Base-by-base conservation (phyloP, 2,113 vertebrate genomes). In the Pongo abelii region DNA sequence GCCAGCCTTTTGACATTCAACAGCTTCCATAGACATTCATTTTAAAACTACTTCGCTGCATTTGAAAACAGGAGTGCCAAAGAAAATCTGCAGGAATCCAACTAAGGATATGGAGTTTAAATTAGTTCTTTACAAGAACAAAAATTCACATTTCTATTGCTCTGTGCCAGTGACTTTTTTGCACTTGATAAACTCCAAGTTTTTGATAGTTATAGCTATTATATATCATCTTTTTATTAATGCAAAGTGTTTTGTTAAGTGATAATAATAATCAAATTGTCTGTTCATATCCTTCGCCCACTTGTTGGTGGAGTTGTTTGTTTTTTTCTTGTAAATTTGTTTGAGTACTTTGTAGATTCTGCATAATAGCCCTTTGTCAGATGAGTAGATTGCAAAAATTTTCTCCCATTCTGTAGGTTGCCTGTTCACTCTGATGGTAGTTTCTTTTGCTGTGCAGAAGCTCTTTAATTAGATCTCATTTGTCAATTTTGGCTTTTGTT, bases 21-120 rank as follows among this genome's bases (percentile, higher is more conserved):
- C 17, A 69, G 27, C 96, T 96, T 90, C 48, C 48, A 86, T 35
- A 86, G 50, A 72, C 43, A 69, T 3, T 59, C 50, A 50, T 5
- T 94, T 89, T 92, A 94, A 89, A 83, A 89, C 18, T 78, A 40
- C 14, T 32, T 43, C n/a, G 7, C 48, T 61, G 50, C 55, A 52
- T 87, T 95, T 86, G 72, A 92, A 91, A 89, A 52, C 23, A 6
- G n/a, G 50, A 55, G n/a, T 96, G 55, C 48, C 91, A 95, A 95
- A 61, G 23, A 89, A 96, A 89, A 93, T 70, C 4, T 43, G 4
- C 5, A 85, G 7, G n/a, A 77, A 77, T 81, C 16, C n/a, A 96
- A 38, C 17, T 16, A 80, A 89, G 48, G 27, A 64, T n/a, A 32
- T 77, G 77, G 38, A 35, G 25, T 64, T 96, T 83, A 96, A 67